A percentile compares a stretch with the other conserved stretches of the same genome.
Conservation (phyloP, 2,888 invertebrate genomes). For the Chymomyza caudatula region DNA sequence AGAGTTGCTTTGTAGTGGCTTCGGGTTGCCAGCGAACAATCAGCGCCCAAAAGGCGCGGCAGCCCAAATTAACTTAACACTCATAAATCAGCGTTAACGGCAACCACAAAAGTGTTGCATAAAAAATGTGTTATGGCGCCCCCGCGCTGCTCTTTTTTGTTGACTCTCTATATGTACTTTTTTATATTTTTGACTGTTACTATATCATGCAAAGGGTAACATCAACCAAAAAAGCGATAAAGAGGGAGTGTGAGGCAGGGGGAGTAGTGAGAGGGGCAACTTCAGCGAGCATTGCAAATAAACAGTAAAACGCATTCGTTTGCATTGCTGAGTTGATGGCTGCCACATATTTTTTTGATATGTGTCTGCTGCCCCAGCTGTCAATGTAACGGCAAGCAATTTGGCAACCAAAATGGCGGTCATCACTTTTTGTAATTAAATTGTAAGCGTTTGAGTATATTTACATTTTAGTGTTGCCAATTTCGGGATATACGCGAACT, state of each 20-base stretch:
- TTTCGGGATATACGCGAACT: neutral
- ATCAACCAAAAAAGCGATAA: neutral
- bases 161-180: slow-evolving; percentile 17
- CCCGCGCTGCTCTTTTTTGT: neutral
- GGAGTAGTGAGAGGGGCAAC: neutral
- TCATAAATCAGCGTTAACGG: slow-evolving; percentile 67
- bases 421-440: slow-evolving; percentile 60
- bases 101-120: slow-evolving; percentile 63
- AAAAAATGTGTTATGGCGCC: slow-evolving; percentile 60
- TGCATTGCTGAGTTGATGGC: slow-evolving; percentile 57
- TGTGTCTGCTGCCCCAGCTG: slow-evolving; percentile 6
- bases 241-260: too few relatives aligned
- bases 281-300: slow-evolving; percentile 37
- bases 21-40: neutral
- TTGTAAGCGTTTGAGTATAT: slow-evolving; percentile 27
- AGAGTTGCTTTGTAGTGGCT: neutral
- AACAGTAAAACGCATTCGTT: slow-evolving; percentile 52
- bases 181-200: slow-evolving; percentile 7
- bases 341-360: slow-evolving; percentile 15
- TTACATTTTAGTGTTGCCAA: neutral
- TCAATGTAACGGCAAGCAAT: slow-evolving; percentile 42
- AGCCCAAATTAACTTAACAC: slow-evolving; percentile 68
- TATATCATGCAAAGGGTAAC: neutral
- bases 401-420: slow-evolving; percentile 43
- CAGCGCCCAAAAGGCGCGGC: slow-evolving; percentile 7